phyloP scores from a whole-genome alignment of 2,888 invertebrate genomes.

The Tachystola acroxantha region DNA sequence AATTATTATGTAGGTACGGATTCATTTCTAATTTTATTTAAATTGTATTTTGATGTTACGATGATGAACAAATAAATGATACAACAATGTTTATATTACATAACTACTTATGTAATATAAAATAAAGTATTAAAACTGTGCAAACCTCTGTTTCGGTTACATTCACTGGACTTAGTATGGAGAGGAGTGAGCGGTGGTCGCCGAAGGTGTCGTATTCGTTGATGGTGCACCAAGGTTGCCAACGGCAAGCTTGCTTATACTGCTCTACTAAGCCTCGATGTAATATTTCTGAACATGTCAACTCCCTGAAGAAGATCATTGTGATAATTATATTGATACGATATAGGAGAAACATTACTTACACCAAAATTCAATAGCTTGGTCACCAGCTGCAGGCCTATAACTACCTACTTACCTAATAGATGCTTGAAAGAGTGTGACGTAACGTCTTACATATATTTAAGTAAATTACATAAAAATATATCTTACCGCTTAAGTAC shows the following conservation, averaged over 20 bases:
- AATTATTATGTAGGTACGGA: too few relatives aligned
- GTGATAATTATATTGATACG: too few relatives aligned
- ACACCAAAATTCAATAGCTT: too few relatives aligned
- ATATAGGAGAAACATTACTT: not conserved
- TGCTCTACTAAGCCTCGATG: constrained; percentile 47
- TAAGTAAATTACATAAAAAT: too few relatives aligned
- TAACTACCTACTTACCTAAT: too few relatives aligned
- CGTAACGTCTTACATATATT: too few relatives aligned
- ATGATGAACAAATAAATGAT: too few relatives aligned
- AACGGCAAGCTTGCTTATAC: constrained; percentile 45
- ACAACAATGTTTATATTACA: too few relatives aligned
- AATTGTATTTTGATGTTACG: too few relatives aligned
- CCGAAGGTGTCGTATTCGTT: constrained; percentile 58
- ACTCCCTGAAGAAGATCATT: constrained; percentile 36
- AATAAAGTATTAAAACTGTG: not conserved
- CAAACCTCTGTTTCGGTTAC: constrained; percentile 56
- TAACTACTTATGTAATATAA: not conserved
- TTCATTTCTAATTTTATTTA: too few relatives aligned
- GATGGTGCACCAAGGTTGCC: constrained; percentile 62
- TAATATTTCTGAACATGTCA: constrained; percentile 58
- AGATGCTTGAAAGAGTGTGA: too few relatives aligned
- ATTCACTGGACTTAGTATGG: constrained; percentile 54
- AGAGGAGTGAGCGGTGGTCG: constrained; percentile 49
- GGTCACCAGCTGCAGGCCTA: too few relatives aligned
- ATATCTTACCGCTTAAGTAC: constrained; percentile 47